These are phyloP conservation scores for Periophthalmodon schlosseri DNA, from an alignment of 2,113 vertebrate species.

Conservation along the genomic window DNA sequence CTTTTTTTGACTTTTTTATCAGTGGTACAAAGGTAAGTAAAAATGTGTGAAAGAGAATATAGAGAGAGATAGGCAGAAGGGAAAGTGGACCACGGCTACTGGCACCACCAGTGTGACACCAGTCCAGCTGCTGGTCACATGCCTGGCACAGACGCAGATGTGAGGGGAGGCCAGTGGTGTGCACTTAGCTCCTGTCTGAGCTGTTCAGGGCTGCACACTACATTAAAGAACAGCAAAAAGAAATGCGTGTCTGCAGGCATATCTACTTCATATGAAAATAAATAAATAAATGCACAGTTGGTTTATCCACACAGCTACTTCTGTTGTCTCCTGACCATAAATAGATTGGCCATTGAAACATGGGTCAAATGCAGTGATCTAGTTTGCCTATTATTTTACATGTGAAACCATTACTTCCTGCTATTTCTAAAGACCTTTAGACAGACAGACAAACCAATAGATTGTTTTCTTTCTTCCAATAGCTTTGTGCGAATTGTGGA, in stretches of 20 bases:
- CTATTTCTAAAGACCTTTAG: too few relatives aligned
- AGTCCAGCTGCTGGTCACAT: constrained; percentile 59
- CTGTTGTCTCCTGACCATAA: too few relatives aligned
- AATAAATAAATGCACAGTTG: too few relatives aligned
- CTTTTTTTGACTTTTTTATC: neutral
- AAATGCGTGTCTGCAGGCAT: neutral
- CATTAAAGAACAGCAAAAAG: neutral
- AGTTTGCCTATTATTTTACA: too few relatives aligned
- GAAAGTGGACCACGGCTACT: constrained; percentile 51
- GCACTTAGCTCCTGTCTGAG: constrained; percentile 27
- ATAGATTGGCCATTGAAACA: too few relatives aligned
- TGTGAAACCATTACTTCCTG: too few relatives aligned
- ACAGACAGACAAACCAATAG: too few relatives aligned
- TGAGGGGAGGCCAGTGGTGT: constrained; percentile 25
- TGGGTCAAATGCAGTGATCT: too few relatives aligned
- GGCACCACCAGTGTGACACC: constrained; percentile 51
- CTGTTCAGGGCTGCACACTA: constrained; percentile 25
- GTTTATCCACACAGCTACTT: too few relatives aligned
- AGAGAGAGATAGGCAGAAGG: constrained; percentile 36
- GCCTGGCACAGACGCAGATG: constrained; percentile 47
- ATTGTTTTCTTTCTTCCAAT: too few relatives aligned
- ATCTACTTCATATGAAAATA: neutral
- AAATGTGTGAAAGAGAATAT: constrained; percentile 22
- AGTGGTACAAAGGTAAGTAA: neutral
- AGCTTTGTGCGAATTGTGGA: too few relatives aligned